These are phyloP conservation scores for Physeter macrocephalus DNA, from an alignment of 2,113 vertebrate genomes.

Conservation along the genomic window DNA sequence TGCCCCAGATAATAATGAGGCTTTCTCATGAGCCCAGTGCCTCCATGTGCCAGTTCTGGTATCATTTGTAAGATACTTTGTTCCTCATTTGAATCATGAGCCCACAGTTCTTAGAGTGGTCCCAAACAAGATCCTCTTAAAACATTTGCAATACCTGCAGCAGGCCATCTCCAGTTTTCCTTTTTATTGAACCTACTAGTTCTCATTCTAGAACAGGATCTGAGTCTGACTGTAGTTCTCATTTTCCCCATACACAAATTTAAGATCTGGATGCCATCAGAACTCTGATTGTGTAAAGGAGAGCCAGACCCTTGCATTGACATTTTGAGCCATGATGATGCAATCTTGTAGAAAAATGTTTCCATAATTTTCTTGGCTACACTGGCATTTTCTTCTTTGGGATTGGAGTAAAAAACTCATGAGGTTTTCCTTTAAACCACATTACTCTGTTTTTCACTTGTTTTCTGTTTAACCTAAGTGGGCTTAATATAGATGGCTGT, in stretches of 20 bases:
- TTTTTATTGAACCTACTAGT: not conserved
- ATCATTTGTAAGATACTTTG: not conserved
- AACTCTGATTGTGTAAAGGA: not conserved
- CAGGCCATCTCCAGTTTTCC: not conserved
- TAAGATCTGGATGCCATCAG: not conserved
- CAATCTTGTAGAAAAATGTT: not conserved
- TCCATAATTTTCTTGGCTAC: not conserved
- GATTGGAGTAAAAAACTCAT: not conserved
- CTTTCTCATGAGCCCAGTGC: not conserved
- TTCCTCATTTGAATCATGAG: not conserved
- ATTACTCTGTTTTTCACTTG: not conserved
- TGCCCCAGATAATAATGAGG: not conserved
- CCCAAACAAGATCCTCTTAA: not conserved
- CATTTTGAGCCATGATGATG: not conserved
- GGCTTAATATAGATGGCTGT: not conserved
- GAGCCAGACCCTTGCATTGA: not conserved
- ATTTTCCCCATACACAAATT: not conserved
- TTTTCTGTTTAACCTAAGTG: not conserved
- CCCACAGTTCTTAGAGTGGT: not conserved
- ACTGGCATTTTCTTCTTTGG: not conserved
- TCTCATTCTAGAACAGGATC: not conserved
- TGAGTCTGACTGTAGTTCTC: not conserved
- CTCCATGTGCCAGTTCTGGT: not conserved
- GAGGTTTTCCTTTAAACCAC: not conserved
- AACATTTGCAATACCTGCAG: not conserved